Base-by-base conservation (phyloP, 2,888 invertebrate species). In the Sturmia bella region DNA sequence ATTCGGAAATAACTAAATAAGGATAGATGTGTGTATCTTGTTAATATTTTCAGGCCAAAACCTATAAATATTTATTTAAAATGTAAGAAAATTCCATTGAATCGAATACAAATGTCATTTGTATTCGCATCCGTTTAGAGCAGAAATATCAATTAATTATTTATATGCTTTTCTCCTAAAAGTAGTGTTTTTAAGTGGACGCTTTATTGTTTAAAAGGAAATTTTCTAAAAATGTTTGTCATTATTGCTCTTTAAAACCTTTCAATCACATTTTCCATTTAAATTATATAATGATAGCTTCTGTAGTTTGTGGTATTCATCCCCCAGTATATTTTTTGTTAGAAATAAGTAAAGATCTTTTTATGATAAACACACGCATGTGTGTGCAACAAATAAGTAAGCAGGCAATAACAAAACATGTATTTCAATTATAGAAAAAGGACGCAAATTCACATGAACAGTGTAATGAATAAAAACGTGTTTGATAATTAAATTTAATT, bases 401-500 rank as follows among this genome's bases (percentile, higher is more conserved):
- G 7, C 9, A n/a, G n/a, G 12, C 6, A 12, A 57, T 24, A 43
- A 21, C n/a, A n/a, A n/a, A 37, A 41, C 24, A 63, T 17, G 52
- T 32, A 50, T 48, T 59, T 66, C 66, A 64, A 61, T 74, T 64
- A 64, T 13, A 11, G 32, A 56, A 63, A 41, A 59, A 57, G 12
- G 15, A 74, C 11, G 64, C 13, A 15, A 6, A 59, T 4, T 21
- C 21, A 41, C 24, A 66, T 15, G 12, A 37, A 56, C 57, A 61
- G 15, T 21, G 43, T 80, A 77, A 73, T 77, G 41, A 81, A 75
- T 75, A 75, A 41, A 73, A 77, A 69, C 61, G 73, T 73, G 68
- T 68, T 76, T 70, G 72, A 61, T 73, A 77, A 81, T 81, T 77
- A 81, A 77, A 77, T 73, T 73, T 81, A 73, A 81, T 81, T 81